These are phyloP conservation scores for Mesorhabditis spiculigera DNA, from an alignment of 2,888 invertebrate genomes.

Conservation along the genomic window DNA sequence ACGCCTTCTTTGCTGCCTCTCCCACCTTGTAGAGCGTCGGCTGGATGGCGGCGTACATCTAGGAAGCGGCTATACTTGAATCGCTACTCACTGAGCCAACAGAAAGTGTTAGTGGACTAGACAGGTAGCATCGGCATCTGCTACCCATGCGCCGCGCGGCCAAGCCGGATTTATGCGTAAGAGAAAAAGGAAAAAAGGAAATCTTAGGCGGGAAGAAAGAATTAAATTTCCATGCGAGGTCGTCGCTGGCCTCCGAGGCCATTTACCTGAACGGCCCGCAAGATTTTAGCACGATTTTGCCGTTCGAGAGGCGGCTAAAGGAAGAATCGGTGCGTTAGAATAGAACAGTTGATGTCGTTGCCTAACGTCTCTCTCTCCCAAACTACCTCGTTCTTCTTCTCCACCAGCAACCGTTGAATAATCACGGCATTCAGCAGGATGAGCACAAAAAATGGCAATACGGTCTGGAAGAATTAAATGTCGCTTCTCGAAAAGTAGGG, in stretches of 20 bases:
- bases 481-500: no score
- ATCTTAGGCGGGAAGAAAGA: no score
- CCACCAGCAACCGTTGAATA: slow-evolving; percentile 34
- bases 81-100: no score
- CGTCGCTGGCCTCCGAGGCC: no score
- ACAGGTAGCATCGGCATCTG: no score
- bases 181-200: no score
- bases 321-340: not conserved
- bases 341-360: not conserved
- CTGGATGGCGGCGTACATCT: slow-evolving; percentile 31
- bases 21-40: slow-evolving; percentile 11
- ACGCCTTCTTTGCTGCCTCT: slow-evolving; percentile 19
- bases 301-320: not conserved
- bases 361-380: not conserved
- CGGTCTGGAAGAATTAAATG: slow-evolving; percentile 25
- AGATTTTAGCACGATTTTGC: not conserved
- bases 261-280: not conserved
- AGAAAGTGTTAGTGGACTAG: no score
- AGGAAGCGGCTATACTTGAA: not conserved
- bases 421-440: slow-evolving; percentile 37
- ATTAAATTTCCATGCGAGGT: no score
- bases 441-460: slow-evolving; percentile 39
- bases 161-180: no score
- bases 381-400: slow-evolving; percentile 33
- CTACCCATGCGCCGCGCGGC: no score